These are phyloP conservation scores for Homarus gammarus DNA, from an alignment of 2,888 invertebrate genomes.

Conservation along the genomic window DNA sequence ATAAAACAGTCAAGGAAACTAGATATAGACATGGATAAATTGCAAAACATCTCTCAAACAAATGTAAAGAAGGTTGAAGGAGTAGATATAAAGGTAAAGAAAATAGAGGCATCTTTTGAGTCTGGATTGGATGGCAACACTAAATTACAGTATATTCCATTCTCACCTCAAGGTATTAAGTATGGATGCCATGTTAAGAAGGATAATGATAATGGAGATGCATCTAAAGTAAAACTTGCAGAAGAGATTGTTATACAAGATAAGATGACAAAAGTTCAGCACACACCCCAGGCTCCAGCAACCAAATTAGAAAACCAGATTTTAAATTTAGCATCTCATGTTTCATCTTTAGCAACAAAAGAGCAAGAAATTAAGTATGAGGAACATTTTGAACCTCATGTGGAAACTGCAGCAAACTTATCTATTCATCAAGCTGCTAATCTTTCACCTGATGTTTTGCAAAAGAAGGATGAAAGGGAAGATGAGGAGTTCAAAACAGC, in stretches of 20 bases:
- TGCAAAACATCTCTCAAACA: conserved; percentile 1
- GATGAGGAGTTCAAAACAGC: background rate
- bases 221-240: background rate
- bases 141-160: conserved; percentile 29
- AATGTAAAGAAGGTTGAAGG: background rate
- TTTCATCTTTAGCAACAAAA: background rate
- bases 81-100: conserved; percentile 9
- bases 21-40: conserved; percentile 23
- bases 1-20: conserved; percentile 7
- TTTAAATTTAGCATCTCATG: background rate
- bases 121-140: background rate
- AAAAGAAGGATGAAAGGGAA: background rate
- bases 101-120: background rate
- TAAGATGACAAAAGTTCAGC: background rate
- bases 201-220: background rate
- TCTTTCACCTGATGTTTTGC: background rate
- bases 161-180: conserved; percentile 11
- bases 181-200: conserved; percentile 3
- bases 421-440: background rate
- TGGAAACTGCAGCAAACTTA: background rate
- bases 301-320: background rate
- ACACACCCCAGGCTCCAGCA: conserved; percentile 10
- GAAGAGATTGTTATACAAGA: background rate
- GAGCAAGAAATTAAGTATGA: background rate
- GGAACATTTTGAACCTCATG: background rate